Evolutionary conservation across 2,888 invertebrate species (phyloP).

Genomic region (Philonicus albiceps): DNA sequence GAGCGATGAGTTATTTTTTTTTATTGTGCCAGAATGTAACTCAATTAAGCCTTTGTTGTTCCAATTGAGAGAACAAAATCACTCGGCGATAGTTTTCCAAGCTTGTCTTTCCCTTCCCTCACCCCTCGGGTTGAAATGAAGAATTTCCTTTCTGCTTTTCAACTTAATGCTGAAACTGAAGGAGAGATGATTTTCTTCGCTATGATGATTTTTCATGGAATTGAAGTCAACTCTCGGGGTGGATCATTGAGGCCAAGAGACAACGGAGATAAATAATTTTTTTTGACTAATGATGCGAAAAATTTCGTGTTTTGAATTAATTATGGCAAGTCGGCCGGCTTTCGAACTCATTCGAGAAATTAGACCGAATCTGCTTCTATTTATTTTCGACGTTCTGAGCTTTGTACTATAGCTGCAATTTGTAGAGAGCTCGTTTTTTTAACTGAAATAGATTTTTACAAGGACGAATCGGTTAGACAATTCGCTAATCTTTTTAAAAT

Average conservation of each 20-base stretch:
- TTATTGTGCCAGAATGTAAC: constrained; percentile 6
- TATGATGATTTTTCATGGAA: not conserved
- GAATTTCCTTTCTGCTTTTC: not conserved
- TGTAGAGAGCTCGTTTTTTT: not conserved
- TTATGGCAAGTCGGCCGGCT: not conserved
- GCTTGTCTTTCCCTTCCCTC: not conserved
- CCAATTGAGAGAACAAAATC: constrained; percentile 26
- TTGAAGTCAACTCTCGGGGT: not conserved
- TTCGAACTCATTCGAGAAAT: not conserved
- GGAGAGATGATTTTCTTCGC: not conserved
- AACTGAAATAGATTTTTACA: not conserved
- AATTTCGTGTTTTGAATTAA: not conserved
- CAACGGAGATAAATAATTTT: not conserved
- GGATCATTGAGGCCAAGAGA: constrained; percentile 9
- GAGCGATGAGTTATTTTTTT: constrained; percentile 22
- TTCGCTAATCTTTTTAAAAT: not conserved
- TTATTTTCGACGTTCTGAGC: not conserved
- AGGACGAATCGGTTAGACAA: not conserved
- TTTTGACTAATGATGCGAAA: constrained; percentile 19
- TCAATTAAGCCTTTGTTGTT: constrained; percentile 24
- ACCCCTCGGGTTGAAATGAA: not conserved
- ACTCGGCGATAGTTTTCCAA: not conserved
- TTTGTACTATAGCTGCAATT: not conserved
- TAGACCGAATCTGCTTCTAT: not conserved
- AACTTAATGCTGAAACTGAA: not conserved